Percentiles rank a stretch among this genome's conserved stretches.
phyloP scores from a whole-genome alignment of 1,140 invertebrate species.

The Pteromalus puparum region DNA sequence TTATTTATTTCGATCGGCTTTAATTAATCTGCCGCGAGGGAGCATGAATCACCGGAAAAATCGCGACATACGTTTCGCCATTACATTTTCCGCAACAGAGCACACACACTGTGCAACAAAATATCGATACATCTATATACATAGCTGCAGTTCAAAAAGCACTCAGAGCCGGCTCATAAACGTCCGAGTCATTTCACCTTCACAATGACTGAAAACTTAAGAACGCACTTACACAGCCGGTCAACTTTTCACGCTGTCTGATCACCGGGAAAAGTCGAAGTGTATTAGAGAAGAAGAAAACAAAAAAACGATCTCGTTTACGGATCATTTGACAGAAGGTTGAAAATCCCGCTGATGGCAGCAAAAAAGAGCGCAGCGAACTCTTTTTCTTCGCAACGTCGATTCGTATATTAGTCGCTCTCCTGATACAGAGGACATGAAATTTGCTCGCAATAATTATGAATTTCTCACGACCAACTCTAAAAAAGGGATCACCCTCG shows the following conservation, averaged over 20 bases:
- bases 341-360: not conserved
- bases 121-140: not conserved
- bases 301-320: not conserved
- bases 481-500: no score
- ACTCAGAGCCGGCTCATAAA: not conserved
- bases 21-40: not conserved
- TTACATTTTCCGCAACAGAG: not conserved
- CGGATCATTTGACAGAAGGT: constrained; percentile 16
- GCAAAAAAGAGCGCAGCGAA: not conserved
- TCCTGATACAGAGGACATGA: no score
- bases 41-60: no score
- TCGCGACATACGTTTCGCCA: no score
- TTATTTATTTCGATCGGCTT: not conserved
- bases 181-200: not conserved
- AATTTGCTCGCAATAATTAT: no score
- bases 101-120: not conserved
- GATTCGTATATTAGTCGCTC: no score
- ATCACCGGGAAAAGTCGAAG: not conserved
- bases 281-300: not conserved
- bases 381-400: not conserved
- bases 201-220: not conserved
- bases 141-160: not conserved
- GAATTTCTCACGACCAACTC: no score
- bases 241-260: not conserved
- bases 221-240: not conserved